These are phyloP conservation scores for Tetragnatha versicolor DNA, from an alignment of 1,140 invertebrate genomes.

Conservation along the genomic window DNA sequence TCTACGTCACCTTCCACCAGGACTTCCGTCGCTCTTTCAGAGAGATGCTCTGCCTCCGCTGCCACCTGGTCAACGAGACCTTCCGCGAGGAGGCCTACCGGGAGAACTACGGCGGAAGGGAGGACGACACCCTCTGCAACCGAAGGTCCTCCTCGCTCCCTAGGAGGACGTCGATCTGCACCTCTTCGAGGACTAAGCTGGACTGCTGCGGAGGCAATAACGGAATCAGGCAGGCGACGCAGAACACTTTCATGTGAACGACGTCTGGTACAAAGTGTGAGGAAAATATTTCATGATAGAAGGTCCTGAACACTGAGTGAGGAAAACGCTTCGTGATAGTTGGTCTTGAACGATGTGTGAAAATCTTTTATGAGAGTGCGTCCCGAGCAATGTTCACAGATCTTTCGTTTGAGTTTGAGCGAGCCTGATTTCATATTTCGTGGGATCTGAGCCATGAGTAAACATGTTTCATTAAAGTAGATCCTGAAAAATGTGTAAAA, in stretches of 20 bases:
- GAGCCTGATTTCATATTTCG: too few species aligned
- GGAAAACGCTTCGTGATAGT: too few species aligned
- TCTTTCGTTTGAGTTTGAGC: too few species aligned
- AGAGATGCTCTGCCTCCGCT: slow-evolving; percentile 87
- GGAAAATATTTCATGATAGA: too few species aligned
- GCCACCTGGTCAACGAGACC: slow-evolving; percentile 85
- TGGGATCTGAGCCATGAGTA: too few species aligned
- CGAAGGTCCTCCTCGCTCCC: not conserved
- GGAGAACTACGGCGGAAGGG: slow-evolving; percentile 87
- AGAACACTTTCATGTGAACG: slow-evolving; percentile 42
- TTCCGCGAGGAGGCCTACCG: slow-evolving; percentile 93
- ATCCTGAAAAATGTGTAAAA: too few species aligned
- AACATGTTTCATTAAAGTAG: too few species aligned
- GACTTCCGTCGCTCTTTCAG: slow-evolving; percentile 93
- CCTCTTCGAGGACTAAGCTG: slow-evolving; percentile 5
- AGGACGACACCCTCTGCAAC: slow-evolving; percentile 9
- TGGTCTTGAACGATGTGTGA: too few species aligned
- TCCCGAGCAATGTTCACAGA: too few species aligned
- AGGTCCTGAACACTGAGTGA: too few species aligned
- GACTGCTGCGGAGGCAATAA: slow-evolving; percentile 25
- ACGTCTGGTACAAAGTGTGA: too few species aligned
- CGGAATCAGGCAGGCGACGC: slow-evolving; percentile 27
- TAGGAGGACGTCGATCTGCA: not conserved
- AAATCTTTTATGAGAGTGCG: too few species aligned
- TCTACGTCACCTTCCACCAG: slow-evolving; percentile 91